Evolutionary conservation across 2,888 invertebrate species (phyloP), one percentile per base, ranked within the genome.

Genomic region (Uropetala carovei): DNA sequence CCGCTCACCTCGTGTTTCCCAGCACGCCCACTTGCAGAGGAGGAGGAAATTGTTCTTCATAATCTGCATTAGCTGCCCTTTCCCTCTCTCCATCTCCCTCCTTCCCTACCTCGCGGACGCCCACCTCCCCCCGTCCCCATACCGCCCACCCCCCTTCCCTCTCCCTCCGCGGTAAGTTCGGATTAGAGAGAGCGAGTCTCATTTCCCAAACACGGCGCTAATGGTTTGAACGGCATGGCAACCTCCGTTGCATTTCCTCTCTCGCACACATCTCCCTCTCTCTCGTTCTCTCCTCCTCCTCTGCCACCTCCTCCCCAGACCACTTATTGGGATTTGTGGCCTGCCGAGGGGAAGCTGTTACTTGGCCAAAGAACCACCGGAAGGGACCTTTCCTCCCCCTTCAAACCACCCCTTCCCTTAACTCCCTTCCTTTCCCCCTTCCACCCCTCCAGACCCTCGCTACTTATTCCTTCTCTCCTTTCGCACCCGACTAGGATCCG

Each of bases 21-120:
- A 18, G 11, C 86, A 14, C 86, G 27, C 11, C 16, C 86, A 14
- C 68, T 68, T 68, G 68, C 68, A 68, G 27, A 60, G 86, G 86
- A 83, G 86, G 86, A 83, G 86, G 60, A 86, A 86, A 86, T 86
- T 60, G 86, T 60, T 86, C 86, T 60, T 60, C 86, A 86, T 86
- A 86, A 86, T 86, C 60, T 86, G 86, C 60, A 86, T 86, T 86
- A 86, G 27, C 27, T 16, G 59, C 82, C 56, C 8, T n/a, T 43
- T 82, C 82, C 57, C 18, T 8, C 57, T 2, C n/a, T 27, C n/a
- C 64, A 64, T 7, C 14, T 22, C 10, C 1, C 82, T 13, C 82
- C 43, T 13, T 18, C 16, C 82, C 30, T 16, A 30, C 16, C 30
- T n/a, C 43, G 5, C 43, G 3, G 43, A 43, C n/a, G n/a, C n/a